phyloP scores from a whole-genome alignment of 1,140 invertebrate genomes.

The Drosophila seguyi region DNA sequence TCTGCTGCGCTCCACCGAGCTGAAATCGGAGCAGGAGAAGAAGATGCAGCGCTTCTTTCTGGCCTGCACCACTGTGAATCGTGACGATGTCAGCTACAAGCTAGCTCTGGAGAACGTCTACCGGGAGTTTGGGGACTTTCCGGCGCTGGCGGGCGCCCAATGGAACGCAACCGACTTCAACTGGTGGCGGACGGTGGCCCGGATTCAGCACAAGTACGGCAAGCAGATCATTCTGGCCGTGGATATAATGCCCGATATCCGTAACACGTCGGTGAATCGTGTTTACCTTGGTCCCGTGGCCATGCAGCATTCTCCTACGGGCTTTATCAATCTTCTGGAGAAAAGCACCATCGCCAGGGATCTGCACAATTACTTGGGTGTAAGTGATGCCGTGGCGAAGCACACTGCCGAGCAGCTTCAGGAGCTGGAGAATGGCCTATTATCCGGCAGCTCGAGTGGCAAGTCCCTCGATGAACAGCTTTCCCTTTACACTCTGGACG shows the following conservation, averaged over 20 bases:
- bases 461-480: conserved; percentile 28
- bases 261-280: conserved; percentile 48
- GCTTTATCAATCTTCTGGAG: conserved; percentile 22
- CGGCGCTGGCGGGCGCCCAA: conserved; percentile 23
- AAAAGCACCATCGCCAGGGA: background rate
- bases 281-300: conserved; percentile 54
- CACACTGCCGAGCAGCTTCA: conserved; percentile 29
- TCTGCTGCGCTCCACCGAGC: conserved; percentile 33
- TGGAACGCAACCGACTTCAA: conserved; percentile 57
- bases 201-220: conserved; percentile 63
- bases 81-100: conserved; percentile 54
- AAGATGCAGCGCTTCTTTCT: conserved; percentile 67
- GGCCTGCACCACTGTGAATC: conserved; percentile 47
- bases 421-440: conserved; percentile 22
- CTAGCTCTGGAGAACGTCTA: conserved; percentile 49
- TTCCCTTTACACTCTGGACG: conserved; percentile 33
- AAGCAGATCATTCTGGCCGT: conserved; percentile 58
- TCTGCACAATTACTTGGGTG: conserved; percentile 42
- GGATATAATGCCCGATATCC: conserved; percentile 56
- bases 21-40: conserved; percentile 38
- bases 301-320: background rate
- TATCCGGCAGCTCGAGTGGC: background rate
- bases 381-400: conserved; percentile 26
- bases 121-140: conserved; percentile 55
- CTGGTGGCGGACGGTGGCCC: conserved; percentile 68